Evolutionary conservation across 2,797 vertebrate species (phyloP).

Genomic region (Kryptolebias ocellatus): DNA sequence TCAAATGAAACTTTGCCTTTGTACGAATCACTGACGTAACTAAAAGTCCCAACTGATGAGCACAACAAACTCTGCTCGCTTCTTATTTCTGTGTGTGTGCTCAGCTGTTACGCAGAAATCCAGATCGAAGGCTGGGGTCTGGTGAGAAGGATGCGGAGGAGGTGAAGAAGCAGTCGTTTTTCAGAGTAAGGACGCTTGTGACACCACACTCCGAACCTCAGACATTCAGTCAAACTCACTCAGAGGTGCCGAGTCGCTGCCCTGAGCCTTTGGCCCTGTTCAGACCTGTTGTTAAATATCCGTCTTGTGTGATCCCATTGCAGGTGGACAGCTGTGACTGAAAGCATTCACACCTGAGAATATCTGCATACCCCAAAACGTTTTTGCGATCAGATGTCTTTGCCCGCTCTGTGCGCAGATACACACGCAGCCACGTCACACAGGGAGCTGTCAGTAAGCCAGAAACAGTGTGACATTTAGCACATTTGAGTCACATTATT

Average conservation of each 20-base stretch:
- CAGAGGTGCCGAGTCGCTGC: not conserved
- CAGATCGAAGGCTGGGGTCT: constrained; percentile 89
- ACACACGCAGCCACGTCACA: too few relatives aligned
- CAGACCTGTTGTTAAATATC: too few relatives aligned
- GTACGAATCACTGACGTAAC: constrained; percentile 2
- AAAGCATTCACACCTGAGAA: too few relatives aligned
- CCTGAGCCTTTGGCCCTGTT: not conserved
- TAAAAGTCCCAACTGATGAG: not conserved
- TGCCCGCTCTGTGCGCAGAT: too few relatives aligned
- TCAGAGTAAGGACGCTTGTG: constrained; percentile 79
- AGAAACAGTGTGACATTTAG: too few relatives aligned
- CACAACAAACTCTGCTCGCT: not conserved
- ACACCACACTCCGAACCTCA: too few relatives aligned
- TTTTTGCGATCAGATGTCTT: too few relatives aligned
- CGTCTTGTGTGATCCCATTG: too few relatives aligned
- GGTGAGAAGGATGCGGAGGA: constrained; percentile 92
- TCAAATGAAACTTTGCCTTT: not conserved
- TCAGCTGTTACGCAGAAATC: constrained; percentile 88
- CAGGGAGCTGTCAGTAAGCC: too few relatives aligned
- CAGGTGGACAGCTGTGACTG: too few relatives aligned
- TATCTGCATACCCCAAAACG: too few relatives aligned
- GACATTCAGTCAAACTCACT: not conserved
- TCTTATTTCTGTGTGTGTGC: constrained; percentile 19
- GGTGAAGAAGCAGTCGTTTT: constrained; percentile 93
- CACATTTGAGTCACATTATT: too few relatives aligned